Percentiles rank a stretch among this genome's conserved stretches.
These are phyloP conservation scores for Dasyornis broadbenti DNA, from an alignment of 2,113 vertebrate species.

Conservation along the genomic window DNA sequence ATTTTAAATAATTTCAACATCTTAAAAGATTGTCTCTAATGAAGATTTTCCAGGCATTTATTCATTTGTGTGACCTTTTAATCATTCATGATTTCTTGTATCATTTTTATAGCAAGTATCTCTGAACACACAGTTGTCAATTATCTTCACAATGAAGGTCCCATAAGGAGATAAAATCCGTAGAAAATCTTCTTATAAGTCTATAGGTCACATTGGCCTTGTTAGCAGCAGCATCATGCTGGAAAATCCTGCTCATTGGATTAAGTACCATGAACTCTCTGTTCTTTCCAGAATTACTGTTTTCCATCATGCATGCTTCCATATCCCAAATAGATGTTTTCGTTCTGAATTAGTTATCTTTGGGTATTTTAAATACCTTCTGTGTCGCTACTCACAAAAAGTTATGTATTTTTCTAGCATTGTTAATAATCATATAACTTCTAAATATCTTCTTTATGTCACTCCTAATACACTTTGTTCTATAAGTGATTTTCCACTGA, in stretches of 20 bases:
- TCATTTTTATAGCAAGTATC: background rate
- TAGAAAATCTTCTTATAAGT: background rate
- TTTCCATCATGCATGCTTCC: background rate
- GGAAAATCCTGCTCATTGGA: background rate
- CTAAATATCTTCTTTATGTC: background rate
- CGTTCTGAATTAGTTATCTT: background rate
- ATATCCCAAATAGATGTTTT: background rate
- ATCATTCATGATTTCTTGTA: background rate
- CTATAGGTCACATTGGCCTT: background rate
- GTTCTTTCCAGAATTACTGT: background rate
- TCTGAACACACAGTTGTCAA: background rate
- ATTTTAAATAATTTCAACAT: background rate
- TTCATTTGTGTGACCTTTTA: background rate
- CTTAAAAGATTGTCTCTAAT: background rate
- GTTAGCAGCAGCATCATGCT: background rate
- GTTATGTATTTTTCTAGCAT: background rate
- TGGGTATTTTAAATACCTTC: background rate
- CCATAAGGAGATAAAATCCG: background rate
- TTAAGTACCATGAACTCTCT: background rate
- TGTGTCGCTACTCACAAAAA: background rate
- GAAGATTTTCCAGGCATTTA: background rate
- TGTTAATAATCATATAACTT: background rate
- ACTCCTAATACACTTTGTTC: background rate
- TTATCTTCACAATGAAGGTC: background rate
- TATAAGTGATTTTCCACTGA: background rate